Base-by-base conservation (phyloP, 1,140 invertebrate genomes). In the Formica exsecta region DNA sequence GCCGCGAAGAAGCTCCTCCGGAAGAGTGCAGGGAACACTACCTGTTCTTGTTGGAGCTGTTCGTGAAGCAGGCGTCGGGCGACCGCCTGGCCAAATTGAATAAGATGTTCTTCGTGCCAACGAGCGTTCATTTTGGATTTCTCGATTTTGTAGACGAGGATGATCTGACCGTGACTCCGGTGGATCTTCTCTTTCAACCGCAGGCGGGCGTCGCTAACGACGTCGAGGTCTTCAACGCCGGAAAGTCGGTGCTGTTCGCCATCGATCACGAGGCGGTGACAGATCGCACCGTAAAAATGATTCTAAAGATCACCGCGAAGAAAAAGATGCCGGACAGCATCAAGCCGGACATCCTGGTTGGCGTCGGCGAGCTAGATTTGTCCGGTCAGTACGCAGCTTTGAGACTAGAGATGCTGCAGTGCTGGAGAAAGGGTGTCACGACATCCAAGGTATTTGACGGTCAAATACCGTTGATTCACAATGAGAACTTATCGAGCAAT, bases 11-110 rank as follows among this genome's bases (percentile, higher is more conserved):
- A 7, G 0, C 1, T 0, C 2, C 19, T 1, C 2, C 61, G 13
- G 66, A 70, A 0, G 6, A 0, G 8, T 70, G 59, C 62, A 65
- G 85, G 8, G 93, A 93, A 16, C 91, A 94, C 3, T 94, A 93
- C 83, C 88, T 95, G n/a, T 93, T 95, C 71, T 86, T 95, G 0
- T 65, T 95, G 0, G 95, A 95, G 38, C 92, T 95, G 44, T 94
- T 92, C 87, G 88, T 95, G 25, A 86, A 93, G 48, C 81, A 91
- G n/a, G 91, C 94, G 13, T 87, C 87, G 65, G 92, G 94, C 51
- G 71, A 91, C 0, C 86, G 94, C 36, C 44, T 95, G 3, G 86
- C 86, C 0, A 92, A 94, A 66, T 64, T 95, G 0, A 95, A 95
- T 77, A 87, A 91, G 36, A 95, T 94, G 91, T 94, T 93, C 80